Base-by-base conservation (phyloP, 1,140 invertebrate species). In the Drusus annulatus region DNA sequence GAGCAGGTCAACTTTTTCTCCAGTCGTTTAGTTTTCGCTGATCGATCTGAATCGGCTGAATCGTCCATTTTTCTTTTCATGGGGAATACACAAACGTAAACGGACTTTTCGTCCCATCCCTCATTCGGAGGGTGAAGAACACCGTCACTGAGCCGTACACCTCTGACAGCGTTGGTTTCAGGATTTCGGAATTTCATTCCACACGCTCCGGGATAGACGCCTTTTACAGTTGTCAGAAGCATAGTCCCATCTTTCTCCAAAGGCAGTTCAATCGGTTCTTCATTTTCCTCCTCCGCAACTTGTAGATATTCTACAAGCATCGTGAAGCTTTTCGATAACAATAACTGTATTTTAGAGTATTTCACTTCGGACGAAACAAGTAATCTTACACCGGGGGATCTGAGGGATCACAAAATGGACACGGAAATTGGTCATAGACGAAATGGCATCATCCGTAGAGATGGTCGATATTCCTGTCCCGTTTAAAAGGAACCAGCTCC, bases 181-280 rank as follows among this genome's bases (percentile, higher is more conserved):
- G 95, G 93, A 86, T 94, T 97, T 79, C 97, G 92, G 89, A 97
- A 99, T 91, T 98, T 98, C 56, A 99, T 91, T 23, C 97, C 98
- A 87, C 95, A 97, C 58, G 96, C 95, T 81, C 96, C 96, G 63
- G 97, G 97, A 90, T 97, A 98, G 86, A 98, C 96, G 69, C 96
- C 96, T 71, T 95, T 92, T 65, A 98, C 90, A 5, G 97, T 98
- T 50, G 96, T 95, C 84, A 98, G 88, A 51, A 97, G 89, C 54
- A 99, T 88, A 28, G 96, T 96, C 76, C 94, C 94, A 89, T 98
- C 96, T 84, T 96, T 93, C 89, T 98, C 96, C 74, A 95, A 95
- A 2, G 97, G 97, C 77, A 99, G 91, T 90, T 99, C 97, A 76
- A 99, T 97, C 0, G 96, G 94, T 88, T 98, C 97, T 80, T 96